Base-by-base conservation (phyloP, 2,113 vertebrate genomes). In the Petroica traversi region DNA sequence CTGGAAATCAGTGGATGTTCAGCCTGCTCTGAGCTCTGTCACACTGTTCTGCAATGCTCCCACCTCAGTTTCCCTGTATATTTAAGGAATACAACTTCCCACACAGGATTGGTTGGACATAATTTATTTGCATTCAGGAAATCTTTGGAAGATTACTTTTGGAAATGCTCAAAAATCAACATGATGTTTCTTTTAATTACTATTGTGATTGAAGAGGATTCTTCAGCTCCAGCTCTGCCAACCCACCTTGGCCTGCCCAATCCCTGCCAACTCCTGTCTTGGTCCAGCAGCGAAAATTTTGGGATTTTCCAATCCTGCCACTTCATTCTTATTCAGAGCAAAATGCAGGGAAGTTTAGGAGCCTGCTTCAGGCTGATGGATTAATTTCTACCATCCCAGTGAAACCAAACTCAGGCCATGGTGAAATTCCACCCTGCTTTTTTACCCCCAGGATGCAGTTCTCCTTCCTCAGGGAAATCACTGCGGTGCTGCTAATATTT, bases 171-270 rank as follows among this genome's bases (percentile, higher is more conserved):
- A 79, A 41, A 68, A 66, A 31, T 40, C 64, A 48, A 6, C 8
- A 0, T 49, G 34, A 20, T 46, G 34, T 8, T 49, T 62, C 7
- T 82, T 91, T 75, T 43, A 22, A 36, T 83, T 67, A 14, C 55
- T 74, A 1, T 1, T 3, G 1, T 48, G 15, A 51, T 49, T 19
- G 38, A 92, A 28, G 36, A 41, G 72, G 58, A 48, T 41, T 83
- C 19, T 14, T 64, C 59, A 61, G 3, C 63, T 92, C 8, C 36
- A 45, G 62, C 67, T 68, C 54, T 92, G 52, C 57, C 61, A 68
- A 5, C 38, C 14, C 16, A 41, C 43, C 48, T 54, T 23, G 62
- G 43, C 51, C 71, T 79, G 36, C 22, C 18, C 0, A 0, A 3
- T n/a, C 38, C 54, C 73, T 78, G 51, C 43, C 43, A 40, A 3